Base-by-base conservation (phyloP, 2,888 invertebrate species). In the Melinopterus prodromus region DNA sequence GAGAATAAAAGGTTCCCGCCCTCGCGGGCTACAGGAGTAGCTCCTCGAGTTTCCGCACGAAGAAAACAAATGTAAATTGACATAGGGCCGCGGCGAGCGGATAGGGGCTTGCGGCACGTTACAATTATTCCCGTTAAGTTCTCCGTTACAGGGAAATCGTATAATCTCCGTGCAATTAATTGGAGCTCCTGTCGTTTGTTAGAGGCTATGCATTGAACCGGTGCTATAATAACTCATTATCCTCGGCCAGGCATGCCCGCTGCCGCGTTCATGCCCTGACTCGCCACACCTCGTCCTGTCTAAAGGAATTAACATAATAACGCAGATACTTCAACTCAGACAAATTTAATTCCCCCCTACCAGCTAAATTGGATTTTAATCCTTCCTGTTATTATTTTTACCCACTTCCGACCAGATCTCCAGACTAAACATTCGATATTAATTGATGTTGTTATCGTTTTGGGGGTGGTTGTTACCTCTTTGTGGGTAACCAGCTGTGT, bases 31-130 rank as follows among this genome's bases (percentile, higher is more conserved):
- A 7, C 3, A 53, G 53, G 53, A 53, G 53, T 53, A 53, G 53
- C 53, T 53, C 5, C 53, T 53, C 53, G 53, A 53, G 53, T 35
- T 74, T 74, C 74, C 74, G 15, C n/a, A 37, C 35, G 36, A 74
- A 35, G 74, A 74, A 74, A 74, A 74, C 74, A 74, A 74, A 74
- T 74, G 74, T 35, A 74, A 74, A 74, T 74, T 74, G 74, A 74
- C 74, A 37, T 74, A 35, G 74, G 74, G 74, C 53, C 9, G 53
- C 53, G 0, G 53, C 53, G 12, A 9, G 53, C 3, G 53, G 53
- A 53, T 53, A 53, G 53, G 53, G 53, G 53, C 12, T 53, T 53
- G 53, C 5, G 53, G 53, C 53, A 53, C 53, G 5, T 53, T 53
- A 53, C 53, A 53, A 53, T 53, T 53, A 53, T 53, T 53, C 53